These are phyloP conservation scores for Odontothrips loti DNA, from an alignment of 2,888 invertebrate species.

Conservation along the genomic window DNA sequence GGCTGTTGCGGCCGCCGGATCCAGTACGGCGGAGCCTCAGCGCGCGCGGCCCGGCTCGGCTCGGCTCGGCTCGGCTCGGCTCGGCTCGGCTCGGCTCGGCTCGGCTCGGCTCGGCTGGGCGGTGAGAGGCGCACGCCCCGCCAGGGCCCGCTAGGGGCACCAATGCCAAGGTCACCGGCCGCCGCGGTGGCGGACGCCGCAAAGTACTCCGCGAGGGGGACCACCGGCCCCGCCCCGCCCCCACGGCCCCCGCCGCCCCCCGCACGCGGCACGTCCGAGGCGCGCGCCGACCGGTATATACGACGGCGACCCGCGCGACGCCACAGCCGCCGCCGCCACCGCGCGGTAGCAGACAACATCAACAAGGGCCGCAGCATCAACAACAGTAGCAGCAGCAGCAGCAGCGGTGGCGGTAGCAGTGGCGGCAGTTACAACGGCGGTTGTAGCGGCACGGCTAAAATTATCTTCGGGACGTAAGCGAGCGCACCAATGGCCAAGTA, in stretches of 20 bases:
- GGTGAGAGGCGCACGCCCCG: too few species aligned
- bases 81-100: too few species aligned
- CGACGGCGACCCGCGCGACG: too few species aligned
- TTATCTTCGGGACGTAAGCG: constrained; percentile 16
- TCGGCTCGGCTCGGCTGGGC: too few species aligned
- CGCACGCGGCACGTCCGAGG: not conserved
- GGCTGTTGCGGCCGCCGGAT: too few species aligned
- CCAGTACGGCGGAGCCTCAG: too few species aligned
- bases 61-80: too few species aligned
- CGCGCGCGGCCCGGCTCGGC: too few species aligned
- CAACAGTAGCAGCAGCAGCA: not conserved
- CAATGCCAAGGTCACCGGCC: not conserved
- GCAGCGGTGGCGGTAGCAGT: not conserved
- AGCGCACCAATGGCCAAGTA: constrained; percentile 24
- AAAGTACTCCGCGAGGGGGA: not conserved
- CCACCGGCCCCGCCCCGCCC: not conserved
- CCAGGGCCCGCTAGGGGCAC: not conserved
- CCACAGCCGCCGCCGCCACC: not conserved
- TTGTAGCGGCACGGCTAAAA: not conserved
- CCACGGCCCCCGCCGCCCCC: not conserved
- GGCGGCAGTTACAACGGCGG: too few species aligned
- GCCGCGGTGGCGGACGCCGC: too few species aligned
- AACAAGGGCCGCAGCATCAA: not conserved
- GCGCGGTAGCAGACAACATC: not conserved
- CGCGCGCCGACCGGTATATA: not conserved